These are phyloP conservation scores for Neoscelio sp. DNA, from an alignment of 2,888 invertebrate species.

Conservation along the genomic window DNA sequence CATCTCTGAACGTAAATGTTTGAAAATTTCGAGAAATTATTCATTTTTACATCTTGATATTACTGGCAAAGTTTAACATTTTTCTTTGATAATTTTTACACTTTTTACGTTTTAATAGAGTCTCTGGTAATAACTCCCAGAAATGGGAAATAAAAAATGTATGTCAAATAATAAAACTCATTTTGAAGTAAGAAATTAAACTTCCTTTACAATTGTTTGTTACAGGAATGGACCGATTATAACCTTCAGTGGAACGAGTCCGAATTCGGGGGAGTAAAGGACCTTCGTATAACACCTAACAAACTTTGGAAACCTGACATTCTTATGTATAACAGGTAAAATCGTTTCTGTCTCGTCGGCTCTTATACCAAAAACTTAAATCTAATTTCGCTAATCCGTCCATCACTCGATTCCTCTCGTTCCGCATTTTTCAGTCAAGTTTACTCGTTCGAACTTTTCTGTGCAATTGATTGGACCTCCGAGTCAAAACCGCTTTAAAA, in stretches of 20 bases:
- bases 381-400: conserved; percentile 26
- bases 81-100: too few species aligned
- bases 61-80: too few species aligned
- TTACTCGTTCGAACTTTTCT: conserved; percentile 35
- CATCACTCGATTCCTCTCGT: not conserved
- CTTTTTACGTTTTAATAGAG: too few species aligned
- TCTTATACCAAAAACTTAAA: conserved; percentile 1
- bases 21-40: too few species aligned
- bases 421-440: conserved; percentile 27
- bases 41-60: too few species aligned
- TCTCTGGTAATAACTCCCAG: too few species aligned
- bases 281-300: conserved; percentile 96
- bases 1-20: too few species aligned
- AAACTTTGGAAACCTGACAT: conserved; percentile 99
- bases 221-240: conserved; percentile 98
- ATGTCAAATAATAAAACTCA: not conserved
- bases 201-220: conserved; percentile 13
- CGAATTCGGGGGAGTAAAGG: conserved; percentile 97
- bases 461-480: conserved; percentile 30
- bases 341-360: conserved; percentile 60
- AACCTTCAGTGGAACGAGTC: conserved; percentile 98
- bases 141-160: too few species aligned
- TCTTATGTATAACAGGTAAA: conserved; percentile 99
- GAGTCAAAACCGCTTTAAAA: conserved; percentile 35
- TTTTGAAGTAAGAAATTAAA: not conserved